phyloP scores from a whole-genome alignment of 1,140 invertebrate genomes.

The Lasioglossum baleicum region DNA sequence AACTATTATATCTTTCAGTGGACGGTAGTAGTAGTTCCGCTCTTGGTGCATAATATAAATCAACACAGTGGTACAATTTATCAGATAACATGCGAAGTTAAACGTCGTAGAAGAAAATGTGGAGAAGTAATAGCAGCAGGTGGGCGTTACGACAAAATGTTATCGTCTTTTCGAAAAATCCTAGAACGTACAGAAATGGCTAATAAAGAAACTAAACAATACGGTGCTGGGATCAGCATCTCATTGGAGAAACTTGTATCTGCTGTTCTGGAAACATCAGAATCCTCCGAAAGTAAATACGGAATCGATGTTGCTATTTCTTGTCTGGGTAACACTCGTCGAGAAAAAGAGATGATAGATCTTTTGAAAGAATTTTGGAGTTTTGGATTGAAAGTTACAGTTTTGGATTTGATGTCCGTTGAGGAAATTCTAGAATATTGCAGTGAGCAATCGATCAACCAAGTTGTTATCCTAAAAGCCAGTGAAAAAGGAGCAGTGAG shows the following conservation, averaged over 20 bases:
- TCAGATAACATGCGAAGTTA: slow-evolving; percentile 85
- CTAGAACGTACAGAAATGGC: slow-evolving; percentile 71
- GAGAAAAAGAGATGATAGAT: slow-evolving; percentile 83
- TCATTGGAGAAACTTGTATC: slow-evolving; percentile 86
- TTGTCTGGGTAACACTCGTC: slow-evolving; percentile 80
- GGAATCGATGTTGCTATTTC: slow-evolving; percentile 85
- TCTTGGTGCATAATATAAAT: slow-evolving; percentile 83
- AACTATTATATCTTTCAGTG: slow-evolving; percentile 75
- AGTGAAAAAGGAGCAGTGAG: slow-evolving; percentile 82
- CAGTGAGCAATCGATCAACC: slow-evolving; percentile 82
- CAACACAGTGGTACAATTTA: slow-evolving; percentile 87
- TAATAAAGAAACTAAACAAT: slow-evolving; percentile 78
- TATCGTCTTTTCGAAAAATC: slow-evolving; percentile 72
- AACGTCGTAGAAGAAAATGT: slow-evolving; percentile 81
- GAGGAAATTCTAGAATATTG: slow-evolving; percentile 87
- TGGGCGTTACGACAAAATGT: slow-evolving; percentile 79
- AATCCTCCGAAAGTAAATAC: slow-evolving; percentile 70
- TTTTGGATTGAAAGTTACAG: slow-evolving; percentile 80
- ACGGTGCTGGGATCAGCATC: slow-evolving; percentile 88
- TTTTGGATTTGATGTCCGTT: slow-evolving; percentile 80
- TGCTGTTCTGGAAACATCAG: slow-evolving; percentile 78
- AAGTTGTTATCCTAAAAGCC: slow-evolving; percentile 86
- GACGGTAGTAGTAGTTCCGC: slow-evolving; percentile 83
- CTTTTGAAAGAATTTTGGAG: slow-evolving; percentile 83
- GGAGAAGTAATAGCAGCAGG: slow-evolving; percentile 84